Conservation (phyloP, 2,113 vertebrate genomes). For the Tetraodon nigroviridis region DNA sequence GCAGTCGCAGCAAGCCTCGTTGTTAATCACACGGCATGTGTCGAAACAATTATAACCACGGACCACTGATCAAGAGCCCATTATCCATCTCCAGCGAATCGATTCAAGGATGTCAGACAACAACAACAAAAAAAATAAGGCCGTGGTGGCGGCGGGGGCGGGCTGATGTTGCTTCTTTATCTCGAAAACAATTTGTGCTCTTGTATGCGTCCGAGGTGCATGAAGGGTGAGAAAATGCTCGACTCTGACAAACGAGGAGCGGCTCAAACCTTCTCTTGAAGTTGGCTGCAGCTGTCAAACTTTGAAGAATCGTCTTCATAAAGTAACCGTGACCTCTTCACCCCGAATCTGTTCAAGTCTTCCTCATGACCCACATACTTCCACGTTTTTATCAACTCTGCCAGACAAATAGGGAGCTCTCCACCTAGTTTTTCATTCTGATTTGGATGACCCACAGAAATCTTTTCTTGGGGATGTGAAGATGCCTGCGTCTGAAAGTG, state of each 20-base stretch:
- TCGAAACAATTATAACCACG: too few species aligned
- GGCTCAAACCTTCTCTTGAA: constrained; percentile 11
- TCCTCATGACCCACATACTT: constrained; percentile 35
- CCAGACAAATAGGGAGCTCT: constrained; percentile 46
- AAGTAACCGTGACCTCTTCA: constrained; percentile 40
- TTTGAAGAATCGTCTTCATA: constrained; percentile 50
- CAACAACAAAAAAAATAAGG: too few species aligned
- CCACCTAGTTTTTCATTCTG: constrained; percentile 37
- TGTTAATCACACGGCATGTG: too few species aligned
- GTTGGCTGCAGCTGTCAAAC: constrained; percentile 40
- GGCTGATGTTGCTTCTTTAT: too few species aligned
- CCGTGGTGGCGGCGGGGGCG: too few species aligned
- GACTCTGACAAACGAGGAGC: constrained; percentile 14
- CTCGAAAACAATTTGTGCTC: too few species aligned
- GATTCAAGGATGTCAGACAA: too few species aligned
- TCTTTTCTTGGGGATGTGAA: constrained; percentile 4
- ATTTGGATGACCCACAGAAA: constrained; percentile 21
- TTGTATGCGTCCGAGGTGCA: too few species aligned
- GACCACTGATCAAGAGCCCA: too few species aligned
- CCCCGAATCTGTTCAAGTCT: constrained; percentile 42
- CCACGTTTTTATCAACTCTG: constrained; percentile 52
- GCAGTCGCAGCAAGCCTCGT: too few species aligned
- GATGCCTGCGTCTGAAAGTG: constrained; percentile 4
- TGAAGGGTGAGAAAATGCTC: too few species aligned
- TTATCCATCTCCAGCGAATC: too few species aligned